These are phyloP conservation scores for Leucozona laternaria DNA, from an alignment of 2,888 invertebrate species.

Conservation along the genomic window DNA sequence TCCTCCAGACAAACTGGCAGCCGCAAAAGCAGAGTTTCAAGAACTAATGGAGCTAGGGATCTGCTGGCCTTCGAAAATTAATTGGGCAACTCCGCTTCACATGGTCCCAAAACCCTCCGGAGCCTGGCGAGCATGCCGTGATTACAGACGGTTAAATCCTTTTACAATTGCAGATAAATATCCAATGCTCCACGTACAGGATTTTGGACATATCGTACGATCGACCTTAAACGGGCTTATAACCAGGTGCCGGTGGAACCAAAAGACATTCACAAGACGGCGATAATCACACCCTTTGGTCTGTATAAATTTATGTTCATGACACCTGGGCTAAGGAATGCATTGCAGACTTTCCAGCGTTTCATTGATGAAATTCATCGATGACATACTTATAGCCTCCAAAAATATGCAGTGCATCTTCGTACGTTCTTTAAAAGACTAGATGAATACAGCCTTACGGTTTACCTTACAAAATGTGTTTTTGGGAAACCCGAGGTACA, in stretches of 20 bases:
- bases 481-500: background rate
- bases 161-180: too few species aligned
- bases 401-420: background rate
- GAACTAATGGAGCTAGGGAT: too few species aligned
- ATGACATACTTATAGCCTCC: constrained; percentile 2
- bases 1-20: too few species aligned
- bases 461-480: background rate
- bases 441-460: background rate
- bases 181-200: too few species aligned
- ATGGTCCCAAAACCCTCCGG: too few species aligned
- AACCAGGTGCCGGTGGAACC: background rate
- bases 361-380: constrained; percentile 6
- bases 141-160: too few species aligned
- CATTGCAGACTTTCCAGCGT: background rate
- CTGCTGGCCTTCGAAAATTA: too few species aligned
- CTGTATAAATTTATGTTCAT: constrained; percentile 10
- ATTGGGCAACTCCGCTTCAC: too few species aligned
- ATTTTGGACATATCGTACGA: too few species aligned
- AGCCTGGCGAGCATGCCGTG: too few species aligned
- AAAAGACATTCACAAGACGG: background rate
- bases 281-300: constrained; percentile 1
- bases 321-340: background rate
- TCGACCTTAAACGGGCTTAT: background rate
- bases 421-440: background rate
- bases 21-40: too few species aligned